Evolutionary conservation across 2,797 vertebrate genomes (phyloP).

Genomic region (Sciurus vulgaris): DNA sequence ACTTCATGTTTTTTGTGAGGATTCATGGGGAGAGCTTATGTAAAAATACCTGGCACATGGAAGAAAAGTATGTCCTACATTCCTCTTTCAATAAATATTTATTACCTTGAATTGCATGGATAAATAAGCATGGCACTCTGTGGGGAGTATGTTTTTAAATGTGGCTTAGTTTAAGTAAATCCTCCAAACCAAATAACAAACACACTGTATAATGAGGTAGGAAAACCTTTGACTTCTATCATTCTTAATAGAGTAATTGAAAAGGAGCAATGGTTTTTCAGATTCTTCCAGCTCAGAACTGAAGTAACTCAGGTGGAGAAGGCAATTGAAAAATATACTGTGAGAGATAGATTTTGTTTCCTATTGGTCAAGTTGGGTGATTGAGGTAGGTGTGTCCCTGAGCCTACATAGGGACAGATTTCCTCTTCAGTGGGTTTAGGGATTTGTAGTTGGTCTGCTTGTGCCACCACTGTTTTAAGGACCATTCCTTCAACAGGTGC

Average conservation of each 20-base stretch:
- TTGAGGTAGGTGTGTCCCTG: not conserved
- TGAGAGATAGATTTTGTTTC: not conserved
- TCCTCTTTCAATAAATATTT: conserved; percentile 3
- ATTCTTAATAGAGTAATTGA: conserved; percentile 8
- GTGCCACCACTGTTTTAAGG: not conserved
- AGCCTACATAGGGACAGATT: not conserved
- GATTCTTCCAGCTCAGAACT: not conserved
- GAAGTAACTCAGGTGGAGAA: not conserved
- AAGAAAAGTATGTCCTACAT: not conserved
- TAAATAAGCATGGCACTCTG: not conserved
- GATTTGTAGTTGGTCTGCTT: not conserved
- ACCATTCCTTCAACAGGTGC: not conserved
- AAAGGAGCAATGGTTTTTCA: not conserved
- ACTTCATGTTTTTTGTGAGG: not conserved
- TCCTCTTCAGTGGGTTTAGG: not conserved
- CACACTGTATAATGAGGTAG: not conserved
- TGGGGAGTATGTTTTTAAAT: conserved; percentile 3
- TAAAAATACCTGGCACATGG: not conserved
- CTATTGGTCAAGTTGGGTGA: not conserved
- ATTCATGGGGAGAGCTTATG: not conserved
- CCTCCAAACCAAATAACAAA: not conserved
- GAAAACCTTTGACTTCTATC: not conserved
- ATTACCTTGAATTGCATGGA: not conserved
- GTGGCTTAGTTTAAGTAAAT: not conserved
- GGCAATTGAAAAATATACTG: not conserved